Evolutionary conservation across 2,797 vertebrate species (phyloP), one percentile per base, ranked within the genome.

Genomic region (Oceanodroma leucorhoa): DNA sequence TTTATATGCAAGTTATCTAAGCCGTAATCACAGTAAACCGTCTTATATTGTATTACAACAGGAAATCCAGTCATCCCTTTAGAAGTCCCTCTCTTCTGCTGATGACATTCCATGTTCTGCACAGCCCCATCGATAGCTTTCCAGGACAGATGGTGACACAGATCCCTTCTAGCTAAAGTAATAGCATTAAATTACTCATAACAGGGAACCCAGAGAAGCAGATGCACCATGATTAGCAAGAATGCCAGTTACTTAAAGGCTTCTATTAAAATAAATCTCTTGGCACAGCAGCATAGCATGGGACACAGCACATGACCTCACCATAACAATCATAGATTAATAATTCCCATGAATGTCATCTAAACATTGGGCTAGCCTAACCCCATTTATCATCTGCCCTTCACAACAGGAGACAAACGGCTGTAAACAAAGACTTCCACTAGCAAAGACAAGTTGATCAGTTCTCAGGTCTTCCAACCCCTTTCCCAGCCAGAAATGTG

Each of bases 101-200:
- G 94, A 64, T 84, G 96, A 92, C 93, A 83, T 94, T 94, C 83
- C 55, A 64, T 90, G 83, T 93, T 90, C 96, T 65, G 89, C 82
- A 87, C 32, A 57, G 76, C 53, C 91, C 88, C 90, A 89, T 93
- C 94, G 76, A 86, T 93, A 93, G 91, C 87, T 94, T 90, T 95
- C 88, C 93, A 96, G 96, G 95, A 93, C 97, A 98, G 96, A 98
- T 95, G 96, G 97, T 94, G 95, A 97, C 95, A 95, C 92, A 96
- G 96, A 97, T 97, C 97, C 89, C 97, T 95, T 90, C 95, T 38
- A 94, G 97, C 96, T 94, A 95, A 96, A 97, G 93, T 95, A 97
- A 97, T 94, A 95, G 95, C 97, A 96, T 97, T 97, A 97, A 97
- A 97, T 97, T 96, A 97, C 96, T 97, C 88, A 80, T 93, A 96